Percentiles rank a stretch among this genome's conserved stretches.
phyloP scores from a whole-genome alignment of 2,113 vertebrate species.

The Phalacrocorax carbo region DNA sequence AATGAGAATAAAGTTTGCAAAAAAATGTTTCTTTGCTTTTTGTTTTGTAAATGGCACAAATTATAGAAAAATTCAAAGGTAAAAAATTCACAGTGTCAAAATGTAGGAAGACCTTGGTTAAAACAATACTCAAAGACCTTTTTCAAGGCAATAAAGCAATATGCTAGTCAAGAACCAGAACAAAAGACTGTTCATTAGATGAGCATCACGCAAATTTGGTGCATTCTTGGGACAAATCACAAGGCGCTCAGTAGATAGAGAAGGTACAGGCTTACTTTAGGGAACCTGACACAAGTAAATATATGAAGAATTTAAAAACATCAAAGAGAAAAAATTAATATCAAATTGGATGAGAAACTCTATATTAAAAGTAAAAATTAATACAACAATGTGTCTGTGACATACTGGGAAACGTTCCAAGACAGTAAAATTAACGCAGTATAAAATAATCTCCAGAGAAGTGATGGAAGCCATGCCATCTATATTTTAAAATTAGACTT shows the following conservation, averaged over 20 bases:
- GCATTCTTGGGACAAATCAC: not conserved
- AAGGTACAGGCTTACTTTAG: not conserved
- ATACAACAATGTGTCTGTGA: not conserved
- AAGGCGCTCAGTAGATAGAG: no score
- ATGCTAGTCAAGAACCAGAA: not conserved
- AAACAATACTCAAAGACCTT: not conserved
- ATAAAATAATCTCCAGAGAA: not conserved
- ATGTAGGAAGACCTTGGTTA: not conserved
- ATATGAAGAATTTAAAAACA: not conserved
- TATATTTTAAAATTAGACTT: not conserved
- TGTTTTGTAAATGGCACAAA: not conserved
- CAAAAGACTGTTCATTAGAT: not conserved
- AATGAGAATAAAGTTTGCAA: not conserved
- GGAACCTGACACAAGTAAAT: not conserved
- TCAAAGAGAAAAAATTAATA: not conserved
- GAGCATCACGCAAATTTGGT: not conserved
- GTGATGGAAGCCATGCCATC: not conserved
- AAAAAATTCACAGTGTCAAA: not conserved
- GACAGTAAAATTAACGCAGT: not conserved
- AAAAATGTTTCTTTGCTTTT: not conserved
- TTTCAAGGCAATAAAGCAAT: not conserved
- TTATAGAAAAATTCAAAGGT: not conserved
- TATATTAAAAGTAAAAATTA: not conserved
- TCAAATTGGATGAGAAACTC: not conserved
- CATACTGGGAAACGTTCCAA: not conserved